phyloP scores from a whole-genome alignment of 2,797 vertebrate genomes.

The Balearica regulorum region DNA sequence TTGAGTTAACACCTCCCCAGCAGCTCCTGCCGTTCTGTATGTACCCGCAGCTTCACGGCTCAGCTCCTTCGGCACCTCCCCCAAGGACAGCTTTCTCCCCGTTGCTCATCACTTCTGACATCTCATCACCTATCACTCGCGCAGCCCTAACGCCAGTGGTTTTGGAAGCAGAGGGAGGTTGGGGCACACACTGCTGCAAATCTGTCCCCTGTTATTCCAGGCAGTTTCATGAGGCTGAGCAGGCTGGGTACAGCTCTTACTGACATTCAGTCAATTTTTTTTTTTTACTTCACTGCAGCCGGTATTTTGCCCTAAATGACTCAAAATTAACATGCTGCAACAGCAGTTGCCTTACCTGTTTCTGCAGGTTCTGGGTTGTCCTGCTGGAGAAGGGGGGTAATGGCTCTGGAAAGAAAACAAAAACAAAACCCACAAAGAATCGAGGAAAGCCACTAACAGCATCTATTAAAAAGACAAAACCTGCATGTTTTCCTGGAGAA shows the following conservation, averaged over 20 bases:
- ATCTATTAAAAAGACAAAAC: not conserved
- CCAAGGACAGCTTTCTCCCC: not conserved
- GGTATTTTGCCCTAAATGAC: not conserved
- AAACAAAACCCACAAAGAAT: conserved; percentile 30
- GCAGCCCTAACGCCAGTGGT: not conserved
- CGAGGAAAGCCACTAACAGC: not conserved
- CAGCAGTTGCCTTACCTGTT: conserved; percentile 44
- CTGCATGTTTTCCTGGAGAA: not conserved
- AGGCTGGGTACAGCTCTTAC: not conserved
- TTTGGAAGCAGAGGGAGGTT: not conserved
- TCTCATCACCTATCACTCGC: not conserved
- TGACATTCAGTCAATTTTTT: not conserved
- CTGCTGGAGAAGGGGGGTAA: not conserved
- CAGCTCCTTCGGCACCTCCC: not conserved
- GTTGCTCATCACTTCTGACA: not conserved
- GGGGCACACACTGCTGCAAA: accelerated
- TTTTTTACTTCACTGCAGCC: not conserved
- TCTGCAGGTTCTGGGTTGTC: not conserved
- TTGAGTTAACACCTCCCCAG: not conserved
- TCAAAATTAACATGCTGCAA: not conserved
- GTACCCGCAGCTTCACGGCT: not conserved
- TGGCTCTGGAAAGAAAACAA: conserved; percentile 12
- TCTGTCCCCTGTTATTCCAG: not conserved
- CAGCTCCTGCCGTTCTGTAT: not conserved
- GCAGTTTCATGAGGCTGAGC: not conserved